Percentiles rank a stretch among this genome's conserved stretches.
Evolutionary conservation across 2,888 invertebrate genomes (phyloP).

Genomic region (Apomyelois bistriatella): DNA sequence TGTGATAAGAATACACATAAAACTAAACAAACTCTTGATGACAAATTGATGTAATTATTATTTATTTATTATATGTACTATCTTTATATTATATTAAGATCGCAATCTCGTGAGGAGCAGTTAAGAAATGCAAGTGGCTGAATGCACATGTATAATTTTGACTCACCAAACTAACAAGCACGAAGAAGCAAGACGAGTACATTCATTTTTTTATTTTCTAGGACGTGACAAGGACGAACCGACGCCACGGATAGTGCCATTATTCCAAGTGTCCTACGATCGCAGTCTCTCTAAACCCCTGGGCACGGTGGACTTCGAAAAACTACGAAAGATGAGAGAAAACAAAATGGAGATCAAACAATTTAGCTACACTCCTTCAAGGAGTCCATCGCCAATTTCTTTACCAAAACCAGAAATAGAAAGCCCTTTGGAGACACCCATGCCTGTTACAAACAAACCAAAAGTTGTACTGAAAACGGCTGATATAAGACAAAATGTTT

Average conservation of each 20-base stretch:
- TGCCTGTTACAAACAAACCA: not conserved
- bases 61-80: too few relatives aligned
- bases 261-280: constrained; percentile 73
- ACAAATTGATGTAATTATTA: too few relatives aligned
- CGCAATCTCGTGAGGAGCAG: too few relatives aligned
- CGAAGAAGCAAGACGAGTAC: constrained; percentile 2
- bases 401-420: constrained; percentile 10
- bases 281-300: constrained; percentile 66
- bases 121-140: not conserved
- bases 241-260: constrained; percentile 54
- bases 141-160: not conserved
- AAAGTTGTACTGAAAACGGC: constrained; percentile 15
- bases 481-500: constrained; percentile 58
- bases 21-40: too few relatives aligned
- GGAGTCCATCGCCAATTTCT: constrained; percentile 53
- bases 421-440: not conserved
- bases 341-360: constrained; percentile 19
- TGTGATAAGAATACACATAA: too few relatives aligned
- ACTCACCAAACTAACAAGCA: not conserved
- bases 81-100: too few relatives aligned
- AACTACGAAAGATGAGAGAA: constrained; percentile 33
- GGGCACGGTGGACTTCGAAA: constrained; percentile 61
- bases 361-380: constrained; percentile 34
- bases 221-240: constrained; percentile 38
- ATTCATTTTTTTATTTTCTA: constrained; percentile 64